A percentile compares a stretch with the other conserved stretches of the same genome.
Conservation (phyloP, 1,140 invertebrate genomes). For the Drosophila lacteicornis region DNA sequence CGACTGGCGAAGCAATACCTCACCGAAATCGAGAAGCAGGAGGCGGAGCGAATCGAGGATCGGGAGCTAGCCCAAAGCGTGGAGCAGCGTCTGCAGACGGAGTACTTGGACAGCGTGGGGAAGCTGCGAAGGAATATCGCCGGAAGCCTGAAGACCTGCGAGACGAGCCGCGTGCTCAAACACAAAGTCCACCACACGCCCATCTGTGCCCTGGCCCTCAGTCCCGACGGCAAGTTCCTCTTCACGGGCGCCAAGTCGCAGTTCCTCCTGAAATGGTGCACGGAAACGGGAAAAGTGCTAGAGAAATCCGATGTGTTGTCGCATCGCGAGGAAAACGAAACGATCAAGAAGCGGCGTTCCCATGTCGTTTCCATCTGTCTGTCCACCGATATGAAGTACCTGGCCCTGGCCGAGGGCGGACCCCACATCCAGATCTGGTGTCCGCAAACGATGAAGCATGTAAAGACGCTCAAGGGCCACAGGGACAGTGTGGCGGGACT, state of each 20-base stretch:
- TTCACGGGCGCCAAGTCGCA: slow-evolving; percentile 96
- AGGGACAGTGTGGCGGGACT: slow-evolving; percentile 91
- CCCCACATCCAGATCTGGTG: slow-evolving; percentile 94
- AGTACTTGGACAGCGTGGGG: slow-evolving; percentile 94
- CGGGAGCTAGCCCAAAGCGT: slow-evolving; percentile 90
- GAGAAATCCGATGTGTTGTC: slow-evolving; percentile 81
- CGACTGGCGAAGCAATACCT: slow-evolving; percentile 95
- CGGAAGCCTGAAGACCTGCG: slow-evolving; percentile 87
- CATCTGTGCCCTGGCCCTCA: slow-evolving; percentile 93
- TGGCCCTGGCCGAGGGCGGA: slow-evolving; percentile 92
- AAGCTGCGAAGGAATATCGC: slow-evolving; percentile 91
- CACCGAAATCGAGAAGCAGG: slow-evolving; percentile 93
- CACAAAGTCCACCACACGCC: slow-evolving; percentile 91
- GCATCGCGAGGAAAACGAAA: slow-evolving; percentile 86
- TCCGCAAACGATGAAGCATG: slow-evolving; percentile 89
- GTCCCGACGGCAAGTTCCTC: slow-evolving; percentile 90
- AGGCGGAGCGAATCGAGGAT: slow-evolving; percentile 89
- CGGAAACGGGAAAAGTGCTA: slow-evolving; percentile 82
- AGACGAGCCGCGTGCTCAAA: slow-evolving; percentile 86
- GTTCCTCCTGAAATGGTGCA: slow-evolving; percentile 93
- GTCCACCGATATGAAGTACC: slow-evolving; percentile 93
- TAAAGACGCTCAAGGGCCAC: slow-evolving; percentile 94
- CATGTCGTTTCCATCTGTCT: slow-evolving; percentile 91
- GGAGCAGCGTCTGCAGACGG: slow-evolving; percentile 90
- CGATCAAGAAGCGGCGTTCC: slow-evolving; percentile 84